Evolutionary conservation across 2,113 vertebrate species (phyloP).

Genomic region (Otolemur garnettii): DNA sequence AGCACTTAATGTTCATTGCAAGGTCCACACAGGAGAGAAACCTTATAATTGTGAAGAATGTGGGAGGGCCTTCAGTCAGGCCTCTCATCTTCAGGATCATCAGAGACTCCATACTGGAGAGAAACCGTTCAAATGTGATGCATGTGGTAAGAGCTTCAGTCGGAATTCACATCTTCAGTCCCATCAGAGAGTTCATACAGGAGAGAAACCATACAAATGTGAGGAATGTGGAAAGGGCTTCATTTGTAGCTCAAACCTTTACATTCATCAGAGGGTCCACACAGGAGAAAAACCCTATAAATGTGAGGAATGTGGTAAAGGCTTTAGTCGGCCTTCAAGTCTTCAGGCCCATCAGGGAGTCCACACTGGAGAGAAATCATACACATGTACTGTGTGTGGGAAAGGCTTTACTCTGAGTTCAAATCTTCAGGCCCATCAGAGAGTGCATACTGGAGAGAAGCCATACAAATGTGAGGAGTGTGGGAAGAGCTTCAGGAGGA

Average conservation of each 20-base stretch:
- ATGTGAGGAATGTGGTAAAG: slow-evolving; percentile 73
- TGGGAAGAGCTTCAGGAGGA: slow-evolving; percentile 81
- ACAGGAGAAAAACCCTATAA: slow-evolving; percentile 77
- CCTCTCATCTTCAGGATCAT: slow-evolving; percentile 73
- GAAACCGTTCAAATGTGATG: slow-evolving; percentile 76
- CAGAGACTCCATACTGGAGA: slow-evolving; percentile 72
- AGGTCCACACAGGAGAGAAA: slow-evolving; percentile 71
- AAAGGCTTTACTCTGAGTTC: slow-evolving; percentile 81
- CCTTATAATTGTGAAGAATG: slow-evolving; percentile 71
- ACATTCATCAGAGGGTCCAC: slow-evolving; percentile 76
- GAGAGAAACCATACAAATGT: slow-evolving; percentile 79
- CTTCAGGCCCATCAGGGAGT: slow-evolving; percentile 81
- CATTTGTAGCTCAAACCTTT: slow-evolving; percentile 77
- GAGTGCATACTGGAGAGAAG: slow-evolving; percentile 80
- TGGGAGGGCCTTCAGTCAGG: slow-evolving; percentile 73
- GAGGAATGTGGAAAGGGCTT: slow-evolving; percentile 77
- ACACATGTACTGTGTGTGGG: slow-evolving; percentile 76
- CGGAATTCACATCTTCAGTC: slow-evolving; percentile 72
- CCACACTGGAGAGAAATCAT: slow-evolving; percentile 82
- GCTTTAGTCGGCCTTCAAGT: slow-evolving; percentile 73
- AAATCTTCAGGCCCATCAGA: slow-evolving; percentile 75
- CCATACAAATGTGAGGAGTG: slow-evolving; percentile 79
- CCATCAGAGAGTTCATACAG: slow-evolving; percentile 75
- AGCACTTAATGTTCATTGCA: slow-evolving; percentile 58
- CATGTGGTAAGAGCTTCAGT: slow-evolving; percentile 77